Evolutionary conservation across 2,797 vertebrate species (phyloP), one percentile per base, ranked within the genome.

Genomic region (Crypturellus tataupa): DNA sequence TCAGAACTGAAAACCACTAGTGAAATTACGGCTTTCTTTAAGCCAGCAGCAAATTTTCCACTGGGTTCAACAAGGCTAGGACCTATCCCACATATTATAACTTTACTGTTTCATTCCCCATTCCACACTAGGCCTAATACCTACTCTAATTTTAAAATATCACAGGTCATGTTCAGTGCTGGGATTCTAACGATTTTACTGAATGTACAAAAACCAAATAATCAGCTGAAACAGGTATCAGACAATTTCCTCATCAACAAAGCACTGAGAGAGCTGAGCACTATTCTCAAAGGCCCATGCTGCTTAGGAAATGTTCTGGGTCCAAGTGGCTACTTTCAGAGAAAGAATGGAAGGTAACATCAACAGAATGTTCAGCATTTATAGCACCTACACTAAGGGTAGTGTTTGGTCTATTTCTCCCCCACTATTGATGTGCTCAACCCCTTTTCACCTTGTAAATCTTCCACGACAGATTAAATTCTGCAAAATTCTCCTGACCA

Each of bases 91-190:
- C 6, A 1, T 73, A 11, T 51, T 72, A 46, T 2, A 2, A 15
- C 25, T 70, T 88, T 16, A 14, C 9, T 29, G 19, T 3, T 80
- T 82, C 27, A 31, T 42, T 51, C 17, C 67, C 42, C 17, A 12
- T 79, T 64, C 63, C 24, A 60, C 31, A 64, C 7, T 23, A 87
- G 53, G 12, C 19, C 14, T 47, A 35, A 37, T 3, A 67, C 12
- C 27, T 13, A 64, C 25, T 31, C 77, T 64, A 37, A 58, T 80
- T 90, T 59, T 64, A 73, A 73, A 90, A 77, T 39, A 65, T 60
- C 1, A 1, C 19, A 37, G 39, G 9, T 19, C 23, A 29, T 29
- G 31, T 51, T 65, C 31, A 65, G 16, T 44, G 10, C 1, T 1
- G 14, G 10, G 27, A 31, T 70, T n/a, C 3, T 35, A 68, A 24